These are phyloP conservation scores for Drosophila truncata DNA, from an alignment of 1,140 invertebrate species.

Conservation along the genomic window DNA sequence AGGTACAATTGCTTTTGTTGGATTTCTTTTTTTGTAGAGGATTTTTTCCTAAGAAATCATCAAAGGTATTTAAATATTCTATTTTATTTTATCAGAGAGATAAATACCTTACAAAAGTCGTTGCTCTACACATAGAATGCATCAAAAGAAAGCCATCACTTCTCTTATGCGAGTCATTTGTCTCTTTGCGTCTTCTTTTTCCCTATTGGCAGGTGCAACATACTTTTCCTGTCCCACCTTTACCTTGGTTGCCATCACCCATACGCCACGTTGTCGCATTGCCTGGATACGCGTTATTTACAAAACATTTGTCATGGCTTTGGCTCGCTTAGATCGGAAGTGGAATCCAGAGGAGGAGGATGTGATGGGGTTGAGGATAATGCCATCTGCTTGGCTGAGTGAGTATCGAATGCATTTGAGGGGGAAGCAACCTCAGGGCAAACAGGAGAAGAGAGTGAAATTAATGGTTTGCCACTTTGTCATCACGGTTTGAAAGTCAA, in stretches of 20 bases:
- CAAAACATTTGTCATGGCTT: constrained; percentile 78
- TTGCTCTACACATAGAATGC: constrained; percentile 1
- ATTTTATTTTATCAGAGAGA: not conserved
- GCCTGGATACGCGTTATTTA: constrained; percentile 70
- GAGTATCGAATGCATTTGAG: constrained; percentile 31
- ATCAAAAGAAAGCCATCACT: constrained; percentile 12
- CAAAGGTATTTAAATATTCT: not conserved
- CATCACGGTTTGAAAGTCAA: constrained; percentile 23
- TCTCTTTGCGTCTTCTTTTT: constrained; percentile 4
- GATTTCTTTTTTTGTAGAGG: not conserved
- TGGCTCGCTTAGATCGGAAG: constrained; percentile 43
- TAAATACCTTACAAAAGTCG: not conserved
- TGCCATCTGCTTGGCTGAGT: constrained; percentile 24
- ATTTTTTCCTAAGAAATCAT: not conserved
- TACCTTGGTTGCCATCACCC: constrained; percentile 29
- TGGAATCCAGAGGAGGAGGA: not conserved
- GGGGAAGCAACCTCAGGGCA: not conserved
- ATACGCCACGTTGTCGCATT: constrained; percentile 54
- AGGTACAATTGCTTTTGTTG: constrained; percentile 8
- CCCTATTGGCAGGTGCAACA: constrained; percentile 44
- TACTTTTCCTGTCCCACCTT: constrained; percentile 68
- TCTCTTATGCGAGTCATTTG: constrained; percentile 14
- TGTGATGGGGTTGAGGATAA: constrained; percentile 12
- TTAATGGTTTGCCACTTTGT: constrained; percentile 36
- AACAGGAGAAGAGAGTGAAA: not conserved